Evolutionary conservation across 2,113 vertebrate genomes (phyloP).

Genomic region (Oplegnathus fasciatus): DNA sequence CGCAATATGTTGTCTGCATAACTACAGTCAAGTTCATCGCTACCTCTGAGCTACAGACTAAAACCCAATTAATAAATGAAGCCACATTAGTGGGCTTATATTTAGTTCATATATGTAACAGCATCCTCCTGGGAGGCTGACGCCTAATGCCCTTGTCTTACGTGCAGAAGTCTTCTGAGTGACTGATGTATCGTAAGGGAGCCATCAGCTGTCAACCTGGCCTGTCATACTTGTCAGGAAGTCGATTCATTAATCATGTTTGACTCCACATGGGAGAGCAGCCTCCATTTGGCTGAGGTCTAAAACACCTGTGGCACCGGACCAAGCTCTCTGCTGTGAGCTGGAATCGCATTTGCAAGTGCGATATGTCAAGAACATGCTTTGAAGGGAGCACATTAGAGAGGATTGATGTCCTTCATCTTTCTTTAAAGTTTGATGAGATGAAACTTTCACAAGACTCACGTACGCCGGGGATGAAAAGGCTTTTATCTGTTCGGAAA

Average conservation of each 20-base stretch:
- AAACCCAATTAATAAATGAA: conserved; percentile 5
- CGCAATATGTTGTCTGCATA: neutral
- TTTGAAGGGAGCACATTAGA: conserved; percentile 43
- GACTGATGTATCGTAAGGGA: conserved; percentile 52
- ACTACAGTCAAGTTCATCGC: neutral
- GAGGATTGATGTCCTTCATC: conserved; percentile 52
- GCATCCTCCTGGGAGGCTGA: conserved; percentile 16
- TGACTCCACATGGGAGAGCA: conserved; percentile 57
- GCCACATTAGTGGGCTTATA: conserved; percentile 9
- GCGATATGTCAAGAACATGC: conserved; percentile 34
- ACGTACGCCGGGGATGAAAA: neutral
- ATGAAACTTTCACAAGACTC: conserved; percentile 35
- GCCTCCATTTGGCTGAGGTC: conserved; percentile 51
- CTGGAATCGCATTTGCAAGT: conserved; percentile 49
- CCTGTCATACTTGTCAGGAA: conserved; percentile 62
- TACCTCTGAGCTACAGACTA: conserved; percentile 11
- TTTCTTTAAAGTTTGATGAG: conserved; percentile 52
- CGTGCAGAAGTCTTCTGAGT: conserved; percentile 28
- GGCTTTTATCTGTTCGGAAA: conserved; percentile 36
- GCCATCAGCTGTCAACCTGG: conserved; percentile 67
- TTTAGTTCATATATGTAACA: conserved; percentile 27
- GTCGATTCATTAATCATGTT: conserved; percentile 70
- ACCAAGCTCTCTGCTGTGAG: conserved; percentile 43
- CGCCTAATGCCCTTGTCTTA: conserved; percentile 45
- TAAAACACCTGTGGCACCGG: conserved; percentile 59